phyloP scores from a whole-genome alignment of 2,113 vertebrate genomes.

The Pogona vitticeps region DNA sequence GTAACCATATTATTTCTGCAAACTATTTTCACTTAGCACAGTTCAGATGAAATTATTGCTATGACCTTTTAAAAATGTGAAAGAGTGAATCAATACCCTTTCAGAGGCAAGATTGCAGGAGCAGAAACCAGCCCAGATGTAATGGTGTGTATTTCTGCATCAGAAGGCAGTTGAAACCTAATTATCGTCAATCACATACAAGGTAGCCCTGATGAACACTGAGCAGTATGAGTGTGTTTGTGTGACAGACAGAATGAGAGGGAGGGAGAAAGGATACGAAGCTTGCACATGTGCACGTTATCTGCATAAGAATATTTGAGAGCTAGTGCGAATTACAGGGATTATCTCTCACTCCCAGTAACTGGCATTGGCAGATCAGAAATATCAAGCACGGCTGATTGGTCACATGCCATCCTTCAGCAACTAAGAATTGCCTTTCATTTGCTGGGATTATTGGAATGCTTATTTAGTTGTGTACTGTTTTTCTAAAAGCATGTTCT shows the following conservation, averaged over 20 bases:
- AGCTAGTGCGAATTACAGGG: conserved; percentile 66
- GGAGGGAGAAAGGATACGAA: background rate
- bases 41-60: conserved; percentile 79
- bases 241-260: background rate
- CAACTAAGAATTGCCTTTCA: conserved; percentile 59
- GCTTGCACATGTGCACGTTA: accelerated
- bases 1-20: conserved; percentile 72
- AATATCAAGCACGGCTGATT: conserved; percentile 52
- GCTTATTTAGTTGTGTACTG: conserved; percentile 61
- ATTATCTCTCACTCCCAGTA: conserved; percentile 65
- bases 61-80: conserved; percentile 81
- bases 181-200: conserved; percentile 80
- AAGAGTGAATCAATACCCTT: conserved; percentile 77
- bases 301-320: background rate
- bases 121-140: conserved; percentile 62
- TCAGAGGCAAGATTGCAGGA: conserved; percentile 63
- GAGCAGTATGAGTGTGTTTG: conserved; percentile 24
- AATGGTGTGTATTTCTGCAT: conserved; percentile 75
- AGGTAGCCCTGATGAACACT: conserved; percentile 64
- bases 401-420: conserved; percentile 67
- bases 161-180: conserved; percentile 80
- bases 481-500: background rate
- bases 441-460: conserved; percentile 61
- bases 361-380: conserved; percentile 66
- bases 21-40: conserved; percentile 82